Evolutionary conservation across 1,140 invertebrate species (phyloP), one percentile per base, ranked within the genome.

Genomic region (Neuroterus valhalla): DNA sequence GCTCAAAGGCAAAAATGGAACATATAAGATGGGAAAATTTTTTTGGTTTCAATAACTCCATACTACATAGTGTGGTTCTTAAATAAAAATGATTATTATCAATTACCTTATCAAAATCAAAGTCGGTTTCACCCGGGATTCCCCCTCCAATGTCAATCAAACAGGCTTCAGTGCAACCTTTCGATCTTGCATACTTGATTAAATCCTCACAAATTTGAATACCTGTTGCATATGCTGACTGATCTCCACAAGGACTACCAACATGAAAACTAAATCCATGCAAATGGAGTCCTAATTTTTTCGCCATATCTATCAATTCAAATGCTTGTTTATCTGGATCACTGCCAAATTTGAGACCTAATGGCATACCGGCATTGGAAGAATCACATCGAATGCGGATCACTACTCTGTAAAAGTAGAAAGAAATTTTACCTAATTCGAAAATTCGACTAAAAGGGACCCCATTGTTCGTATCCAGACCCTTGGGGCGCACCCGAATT

Each of bases 291-390:
- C 90, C 92, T 10, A 96, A 88, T n/a, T 93, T 89, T 71, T 92
- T 92, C 1, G 97, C 97, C 23, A 94, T 85, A 70, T 93, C 90
- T 38, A 99, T 92, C 23, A 99, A 90, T 1, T 92, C 87, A 0
- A 93, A 92, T 14, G 94, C 96, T 85, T 98, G 95, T 0, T 91
- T 89, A 44, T 93, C 90, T 12, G 95, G 93, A 85, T 97, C 94
- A 87, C 96, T 97, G 11, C 98, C 98, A 91, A 98, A 99, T 90
- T 99, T 99, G 82, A 95, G 93, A 46, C 98, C 96, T 11, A 99
- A 91, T 77, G 93, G 93, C 84, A 96, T 97, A 6, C 95, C 94
- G 0, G 96, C 94, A 42, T 92, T 91, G 76, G 91, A 91, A 42
- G 96, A 96, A 85, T 97, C 96, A 81, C 95, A 96, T 43, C 96